These are phyloP conservation scores for Aphidius gifuensis DNA, from an alignment of 1,140 invertebrate genomes.

Conservation along the genomic window DNA sequence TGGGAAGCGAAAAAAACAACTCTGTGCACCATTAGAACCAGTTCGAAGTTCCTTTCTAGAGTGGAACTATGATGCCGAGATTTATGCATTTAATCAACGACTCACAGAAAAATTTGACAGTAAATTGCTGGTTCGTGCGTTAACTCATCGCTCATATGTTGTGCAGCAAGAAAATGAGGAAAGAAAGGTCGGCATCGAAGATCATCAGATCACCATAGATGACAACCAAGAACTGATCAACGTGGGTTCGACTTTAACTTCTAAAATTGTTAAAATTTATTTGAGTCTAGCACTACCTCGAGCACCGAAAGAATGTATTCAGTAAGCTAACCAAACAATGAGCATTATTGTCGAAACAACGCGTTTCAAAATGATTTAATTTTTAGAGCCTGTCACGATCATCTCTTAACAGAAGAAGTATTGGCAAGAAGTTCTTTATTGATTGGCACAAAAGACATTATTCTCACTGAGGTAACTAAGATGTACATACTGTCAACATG, in stretches of 20 bases:
- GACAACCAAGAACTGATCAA: constrained; percentile 69
- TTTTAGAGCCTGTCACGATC: constrained; percentile 59
- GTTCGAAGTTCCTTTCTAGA: constrained; percentile 67
- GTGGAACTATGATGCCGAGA: constrained; percentile 86
- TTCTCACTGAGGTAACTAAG: constrained; percentile 68
- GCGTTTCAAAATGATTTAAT: constrained; percentile 12
- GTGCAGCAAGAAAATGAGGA: constrained; percentile 66
- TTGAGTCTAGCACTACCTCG: constrained; percentile 65
- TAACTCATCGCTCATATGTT: constrained; percentile 80
- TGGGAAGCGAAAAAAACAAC: constrained; percentile 45
- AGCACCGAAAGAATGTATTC: constrained; percentile 69
- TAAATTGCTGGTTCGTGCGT: constrained; percentile 68
- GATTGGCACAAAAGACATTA: constrained; percentile 79
- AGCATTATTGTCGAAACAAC: neutral
- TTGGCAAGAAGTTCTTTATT: constrained; percentile 68
- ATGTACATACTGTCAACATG: neutral
- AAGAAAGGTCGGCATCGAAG: constrained; percentile 65
- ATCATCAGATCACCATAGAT: constrained; percentile 57
- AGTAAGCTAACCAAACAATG: constrained; percentile 45
- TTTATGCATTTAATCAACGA: constrained; percentile 83
- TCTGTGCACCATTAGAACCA: constrained; percentile 39
- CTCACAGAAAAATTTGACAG: constrained; percentile 80
- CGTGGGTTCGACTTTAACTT: constrained; percentile 64
- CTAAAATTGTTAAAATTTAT: constrained; percentile 59
- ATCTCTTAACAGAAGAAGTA: constrained; percentile 65